Evolutionary conservation across 2,888 invertebrate genomes (phyloP), one percentile per base, ranked within the genome.

Genomic region (Augiades crinisus): DNA sequence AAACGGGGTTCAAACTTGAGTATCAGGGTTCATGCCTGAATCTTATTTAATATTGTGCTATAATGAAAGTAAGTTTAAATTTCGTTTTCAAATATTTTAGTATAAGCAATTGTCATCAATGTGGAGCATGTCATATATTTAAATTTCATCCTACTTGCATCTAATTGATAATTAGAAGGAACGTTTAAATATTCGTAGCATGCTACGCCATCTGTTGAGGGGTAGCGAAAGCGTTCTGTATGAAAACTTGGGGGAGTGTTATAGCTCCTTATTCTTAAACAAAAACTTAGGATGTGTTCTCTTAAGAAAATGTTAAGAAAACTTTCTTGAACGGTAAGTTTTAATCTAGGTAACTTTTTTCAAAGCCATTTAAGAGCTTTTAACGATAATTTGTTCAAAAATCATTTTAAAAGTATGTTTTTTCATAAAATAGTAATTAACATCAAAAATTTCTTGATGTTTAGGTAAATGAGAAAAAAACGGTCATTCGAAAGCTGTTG

Each of bases 181-280:
- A 0, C 7, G 12, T 2, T 16, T 17, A 6, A 5, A 3, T 5
- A 38, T 56, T 64, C 66, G 68, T 65, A 69, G 63, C 61, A 27
- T 13, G 52, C 54, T 65, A 65, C 80, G 86, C 87, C 88, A 88
- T 88, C 88, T 88, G 36, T 50, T 65, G 81, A 50, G 75, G 88
- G 88, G 88, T 88, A 88, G 88, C 80, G 56, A 50, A 57, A 53
- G 45, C 22, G 19, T 63, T 63, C 55, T 58, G 47, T 41, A 10
- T 16, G 55, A 46, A 53, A 62, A 58, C 57, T 44, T 51, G 46
- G 46, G 13, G 34, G 54, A 56, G 55, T 54, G 33, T 30, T 4
- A 2, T 7, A 5, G 13, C 6, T 30, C 31, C 19, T 5, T 12
- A 22, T 37, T 31, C 47, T 38, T 31, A 10, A 47, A 22, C 21